These are phyloP conservation scores for Synodontis membranacea DNA, from an alignment of 2,113 vertebrate species.

Conservation along the genomic window DNA sequence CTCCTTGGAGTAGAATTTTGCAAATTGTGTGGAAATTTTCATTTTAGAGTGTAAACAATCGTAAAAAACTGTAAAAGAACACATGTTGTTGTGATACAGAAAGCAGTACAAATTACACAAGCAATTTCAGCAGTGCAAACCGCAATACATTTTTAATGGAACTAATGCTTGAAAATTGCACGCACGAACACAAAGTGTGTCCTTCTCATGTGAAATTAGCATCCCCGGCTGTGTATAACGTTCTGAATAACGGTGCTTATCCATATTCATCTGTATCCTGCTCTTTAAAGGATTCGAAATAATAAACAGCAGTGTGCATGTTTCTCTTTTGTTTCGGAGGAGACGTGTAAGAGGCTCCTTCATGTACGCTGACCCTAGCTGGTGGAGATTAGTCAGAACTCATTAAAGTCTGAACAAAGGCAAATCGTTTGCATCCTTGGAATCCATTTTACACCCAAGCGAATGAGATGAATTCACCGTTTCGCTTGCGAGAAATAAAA, in stretches of 20 bases:
- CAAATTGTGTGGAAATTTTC: too few species aligned
- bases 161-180: slow-evolving; percentile 18
- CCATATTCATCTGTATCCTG: slow-evolving; percentile 25
- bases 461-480: slow-evolving; percentile 47
- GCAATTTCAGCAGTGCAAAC: neutral
- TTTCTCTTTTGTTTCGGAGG: neutral
- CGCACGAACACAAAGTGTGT: slow-evolving; percentile 1
- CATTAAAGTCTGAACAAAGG: slow-evolving; percentile 52
- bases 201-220: slow-evolving; percentile 27
- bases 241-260: slow-evolving; percentile 5
- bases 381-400: slow-evolving; percentile 45
- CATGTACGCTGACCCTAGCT: slow-evolving; percentile 21
- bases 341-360: slow-evolving; percentile 32
- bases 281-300: slow-evolving; percentile 36
- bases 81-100: neutral
- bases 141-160: slow-evolving; percentile 13
- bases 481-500: slow-evolving; percentile 52
- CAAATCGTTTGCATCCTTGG: slow-evolving; percentile 47
- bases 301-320: slow-evolving; percentile 27
- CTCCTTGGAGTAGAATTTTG: too few species aligned
- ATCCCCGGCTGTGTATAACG: neutral
- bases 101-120: slow-evolving; percentile 5
- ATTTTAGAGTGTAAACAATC: too few species aligned
- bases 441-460: slow-evolving; percentile 27
- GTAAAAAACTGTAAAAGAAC: too few species aligned